Evolutionary conservation across 2,797 vertebrate species (phyloP), one percentile per base, ranked within the genome.

Genomic region (Acipenser ruthenus): DNA sequence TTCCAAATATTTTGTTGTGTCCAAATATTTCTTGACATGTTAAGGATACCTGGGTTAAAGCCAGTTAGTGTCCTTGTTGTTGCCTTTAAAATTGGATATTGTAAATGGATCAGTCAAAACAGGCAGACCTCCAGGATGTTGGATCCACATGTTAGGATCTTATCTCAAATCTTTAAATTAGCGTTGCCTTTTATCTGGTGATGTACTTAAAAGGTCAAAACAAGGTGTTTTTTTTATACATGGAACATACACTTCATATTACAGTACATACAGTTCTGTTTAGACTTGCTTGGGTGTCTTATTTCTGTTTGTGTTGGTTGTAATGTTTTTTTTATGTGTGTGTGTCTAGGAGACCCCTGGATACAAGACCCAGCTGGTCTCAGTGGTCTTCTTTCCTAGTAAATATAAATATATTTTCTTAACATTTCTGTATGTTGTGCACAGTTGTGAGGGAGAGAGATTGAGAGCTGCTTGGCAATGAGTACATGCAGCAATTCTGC

Each of bases 401-500:
- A 11, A 11, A 58, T 13, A 58, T 65, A 65, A 56, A 55, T 65
- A 52, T 51, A 51, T 64, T 50, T 50, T 64, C 23, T 64, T 64
- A 23, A 49, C 63, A 60, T 37, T 11, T 2, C 55, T 58, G n/a
- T 37, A 37, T 11, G 4, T 13, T 58, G 12, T 58, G 18, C 65
- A 47, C 53, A 37, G 37, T 66, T 53, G 65, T 65, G 48, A 67
- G 58, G 13, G 58, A 13, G 65, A 13, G 15, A 49, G 18, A 13
- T 50, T 18, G 23, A 2, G 47, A 23, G 49, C 56, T 52, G 61
- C 59, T 63, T 67, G 50, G 65, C 62, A 49, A 52, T 52, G 55
- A 52, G 56, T 64, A n/a, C 18, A 11, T 55, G 51, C 50, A 64
- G 62, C 62, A 63, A 63, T 60, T 56, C 53, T 67, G 66, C 64